Conservation (phyloP, 2,797 vertebrate genomes). For the Helicolenus hilgendorfi region DNA sequence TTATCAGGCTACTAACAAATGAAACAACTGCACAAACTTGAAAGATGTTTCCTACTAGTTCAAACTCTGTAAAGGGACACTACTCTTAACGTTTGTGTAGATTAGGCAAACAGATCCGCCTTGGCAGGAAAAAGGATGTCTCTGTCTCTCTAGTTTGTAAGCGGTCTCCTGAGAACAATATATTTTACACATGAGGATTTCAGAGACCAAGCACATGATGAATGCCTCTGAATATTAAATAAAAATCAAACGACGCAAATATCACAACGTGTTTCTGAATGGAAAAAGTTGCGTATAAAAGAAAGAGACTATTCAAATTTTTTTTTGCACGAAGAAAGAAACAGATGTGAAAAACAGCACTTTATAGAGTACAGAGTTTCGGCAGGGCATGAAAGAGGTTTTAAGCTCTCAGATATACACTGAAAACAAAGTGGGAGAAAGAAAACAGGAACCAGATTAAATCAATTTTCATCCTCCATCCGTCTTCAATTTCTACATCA, state of each 20-base stretch:
- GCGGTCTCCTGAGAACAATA: constrained; percentile 65
- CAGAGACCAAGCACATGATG: constrained; percentile 51
- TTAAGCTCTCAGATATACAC: constrained; percentile 80
- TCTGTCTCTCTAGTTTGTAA: constrained; percentile 44
- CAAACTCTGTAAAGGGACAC: constrained; percentile 1
- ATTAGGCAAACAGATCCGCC: constrained; percentile 68
- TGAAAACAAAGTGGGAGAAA: constrained; percentile 83
- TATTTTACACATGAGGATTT: constrained; percentile 63
- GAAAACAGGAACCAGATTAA: constrained; percentile 87
- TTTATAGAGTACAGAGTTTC: constrained; percentile 83
- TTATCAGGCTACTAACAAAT: not conserved
- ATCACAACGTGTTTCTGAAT: constrained; percentile 52
- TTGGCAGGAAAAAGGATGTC: constrained; percentile 65
- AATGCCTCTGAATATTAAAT: constrained; percentile 70
- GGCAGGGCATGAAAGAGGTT: constrained; percentile 81
- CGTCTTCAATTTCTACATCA: constrained; percentile 81
- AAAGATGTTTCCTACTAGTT: not conserved
- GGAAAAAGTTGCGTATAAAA: constrained; percentile 52
- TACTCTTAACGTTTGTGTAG: constrained; percentile 39
- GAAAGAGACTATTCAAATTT: constrained; percentile 34
- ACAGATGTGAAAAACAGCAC: constrained; percentile 82
- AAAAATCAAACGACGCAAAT: constrained; percentile 60
- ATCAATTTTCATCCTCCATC: constrained; percentile 85
- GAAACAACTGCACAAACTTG: not conserved
- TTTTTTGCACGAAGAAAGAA: constrained; percentile 71